phyloP scores from a whole-genome alignment of 2,113 vertebrate species.

The Paedocypris sp. region DNA sequence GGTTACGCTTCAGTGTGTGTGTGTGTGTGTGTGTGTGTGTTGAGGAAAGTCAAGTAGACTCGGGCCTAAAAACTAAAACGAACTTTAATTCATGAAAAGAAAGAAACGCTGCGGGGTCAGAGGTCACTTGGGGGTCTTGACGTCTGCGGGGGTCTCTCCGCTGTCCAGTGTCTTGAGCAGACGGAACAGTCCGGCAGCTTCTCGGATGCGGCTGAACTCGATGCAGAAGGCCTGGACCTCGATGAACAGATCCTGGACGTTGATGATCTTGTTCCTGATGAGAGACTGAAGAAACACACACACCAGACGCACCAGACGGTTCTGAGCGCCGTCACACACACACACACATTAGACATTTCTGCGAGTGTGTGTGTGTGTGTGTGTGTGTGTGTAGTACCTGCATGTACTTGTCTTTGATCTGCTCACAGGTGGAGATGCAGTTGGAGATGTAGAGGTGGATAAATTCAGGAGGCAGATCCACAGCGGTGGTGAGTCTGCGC shows the following conservation, averaged over 20 bases:
- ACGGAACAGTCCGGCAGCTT: conserved; percentile 91
- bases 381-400: conserved; percentile 74
- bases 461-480: conserved; percentile 95
- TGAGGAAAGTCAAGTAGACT: too few relatives aligned
- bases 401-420: conserved; percentile 99
- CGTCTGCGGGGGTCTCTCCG: conserved; percentile 77
- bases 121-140: conserved; percentile 62
- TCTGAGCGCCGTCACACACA: conserved; percentile 55
- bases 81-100: too few relatives aligned
- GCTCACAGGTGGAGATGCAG: conserved; percentile 97
- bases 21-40: too few relatives aligned
- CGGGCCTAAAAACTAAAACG: too few relatives aligned
- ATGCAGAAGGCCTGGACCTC: conserved; percentile 98
- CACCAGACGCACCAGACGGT: conserved; percentile 92
- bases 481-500: conserved; percentile 85
- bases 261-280: conserved; percentile 98
- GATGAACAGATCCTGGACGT: conserved; percentile 98
- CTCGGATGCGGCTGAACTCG: conserved; percentile 94
- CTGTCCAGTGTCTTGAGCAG: conserved; percentile 94
- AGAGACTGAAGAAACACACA: conserved; percentile 97
- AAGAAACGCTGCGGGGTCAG: too few relatives aligned
- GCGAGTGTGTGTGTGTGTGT: not conserved
- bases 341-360: not conserved
- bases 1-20: too few relatives aligned
- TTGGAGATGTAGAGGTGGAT: conserved; percentile 99